Conservation (phyloP, 2,113 vertebrate genomes). For the Sylvia atricapilla region DNA sequence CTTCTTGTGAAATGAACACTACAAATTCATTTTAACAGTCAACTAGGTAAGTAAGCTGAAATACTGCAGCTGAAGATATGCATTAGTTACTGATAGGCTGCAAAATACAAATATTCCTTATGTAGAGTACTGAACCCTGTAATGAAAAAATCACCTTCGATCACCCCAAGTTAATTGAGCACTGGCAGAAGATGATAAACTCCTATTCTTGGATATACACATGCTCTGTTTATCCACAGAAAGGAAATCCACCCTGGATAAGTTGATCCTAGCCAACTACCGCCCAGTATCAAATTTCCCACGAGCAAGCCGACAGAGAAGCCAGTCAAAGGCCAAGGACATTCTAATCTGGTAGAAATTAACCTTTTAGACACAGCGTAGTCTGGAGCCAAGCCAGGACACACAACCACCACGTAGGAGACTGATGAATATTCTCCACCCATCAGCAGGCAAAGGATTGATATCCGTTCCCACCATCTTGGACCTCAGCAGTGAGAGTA, state of each 20-base stretch:
- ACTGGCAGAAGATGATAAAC: neutral
- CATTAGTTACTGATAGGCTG: neutral
- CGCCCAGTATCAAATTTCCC: constrained; percentile 19
- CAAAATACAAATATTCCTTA: neutral
- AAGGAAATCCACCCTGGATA: constrained; percentile 55
- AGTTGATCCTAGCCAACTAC: constrained; percentile 7
- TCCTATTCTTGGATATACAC: neutral
- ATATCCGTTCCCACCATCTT: constrained; percentile 41
- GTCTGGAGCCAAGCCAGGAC: constrained; percentile 35
- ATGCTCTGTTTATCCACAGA: constrained; percentile 30
- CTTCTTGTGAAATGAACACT: neutral
- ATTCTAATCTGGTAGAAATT: constrained; percentile 42
- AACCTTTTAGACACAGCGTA: constrained; percentile 47
- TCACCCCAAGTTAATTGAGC: neutral
- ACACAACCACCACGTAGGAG: constrained; percentile 19
- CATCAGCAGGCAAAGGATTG: neutral
- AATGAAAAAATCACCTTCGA: neutral
- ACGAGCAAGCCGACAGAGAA: neutral
- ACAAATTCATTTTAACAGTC: neutral
- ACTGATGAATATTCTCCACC: constrained; percentile 35
- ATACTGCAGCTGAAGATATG: neutral
- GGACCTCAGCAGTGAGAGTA: neutral
- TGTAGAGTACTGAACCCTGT: neutral
- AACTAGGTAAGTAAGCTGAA: neutral
- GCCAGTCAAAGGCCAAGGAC: constrained; percentile 36